phyloP scores from a whole-genome alignment of 2,888 invertebrate species.

The Boloria selene region DNA sequence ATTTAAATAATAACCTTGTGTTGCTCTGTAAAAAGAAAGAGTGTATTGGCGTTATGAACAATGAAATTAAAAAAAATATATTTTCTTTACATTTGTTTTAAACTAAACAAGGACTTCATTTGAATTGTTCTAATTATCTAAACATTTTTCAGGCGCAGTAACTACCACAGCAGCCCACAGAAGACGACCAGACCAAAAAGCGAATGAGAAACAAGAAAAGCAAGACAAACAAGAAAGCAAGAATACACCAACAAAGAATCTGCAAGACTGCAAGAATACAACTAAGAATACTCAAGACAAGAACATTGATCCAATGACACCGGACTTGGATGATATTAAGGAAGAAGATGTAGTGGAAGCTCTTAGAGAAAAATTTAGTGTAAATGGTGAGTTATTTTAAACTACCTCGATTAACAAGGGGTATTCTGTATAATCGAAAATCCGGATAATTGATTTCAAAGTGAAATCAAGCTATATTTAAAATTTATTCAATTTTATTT shows the following conservation, averaged over 20 bases:
- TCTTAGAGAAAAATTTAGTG: conserved; percentile 55
- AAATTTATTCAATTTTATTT: too few relatives aligned
- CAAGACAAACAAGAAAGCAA: conserved; percentile 10
- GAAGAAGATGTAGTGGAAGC: conserved; percentile 45
- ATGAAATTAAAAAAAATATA: too few relatives aligned
- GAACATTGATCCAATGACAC: conserved; percentile 40
- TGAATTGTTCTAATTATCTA: too few relatives aligned
- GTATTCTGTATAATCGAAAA: too few relatives aligned
- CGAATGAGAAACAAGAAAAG: conserved; percentile 13
- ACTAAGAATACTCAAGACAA: conserved; percentile 34
- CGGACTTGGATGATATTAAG: conserved; percentile 36
- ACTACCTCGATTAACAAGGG: too few relatives aligned
- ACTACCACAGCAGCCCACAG: conserved; percentile 56
- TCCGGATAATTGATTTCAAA: too few relatives aligned
- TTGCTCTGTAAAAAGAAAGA: too few relatives aligned
- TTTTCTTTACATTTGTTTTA: too few relatives aligned
- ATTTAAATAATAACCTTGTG: too few relatives aligned
- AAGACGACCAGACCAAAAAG: conserved; percentile 33
- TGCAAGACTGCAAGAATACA: conserved; percentile 36
- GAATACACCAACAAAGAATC: conserved; percentile 36
- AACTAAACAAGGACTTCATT: too few relatives aligned
- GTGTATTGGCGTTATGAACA: too few relatives aligned
- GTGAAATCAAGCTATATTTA: too few relatives aligned
- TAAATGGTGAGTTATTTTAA: conserved; percentile 57
- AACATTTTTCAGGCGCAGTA: conserved; percentile 48